phyloP scores from a whole-genome alignment of 2,113 vertebrate genomes.

The Thunnus maccoyii region DNA sequence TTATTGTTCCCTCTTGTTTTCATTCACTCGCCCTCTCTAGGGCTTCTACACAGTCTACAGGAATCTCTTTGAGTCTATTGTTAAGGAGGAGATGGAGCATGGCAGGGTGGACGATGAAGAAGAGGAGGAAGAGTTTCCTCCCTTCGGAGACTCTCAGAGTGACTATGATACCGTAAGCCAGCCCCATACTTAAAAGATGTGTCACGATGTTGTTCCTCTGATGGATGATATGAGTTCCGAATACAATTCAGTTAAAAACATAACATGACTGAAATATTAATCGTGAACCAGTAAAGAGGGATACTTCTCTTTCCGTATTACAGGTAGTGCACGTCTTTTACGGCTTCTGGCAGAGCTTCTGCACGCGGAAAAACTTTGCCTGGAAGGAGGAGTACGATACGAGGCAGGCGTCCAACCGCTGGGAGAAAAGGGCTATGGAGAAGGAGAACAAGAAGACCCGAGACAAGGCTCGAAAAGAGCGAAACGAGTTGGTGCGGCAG shows the following conservation, averaged over 20 bases:
- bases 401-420: constrained; percentile 94
- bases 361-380: constrained; percentile 93
- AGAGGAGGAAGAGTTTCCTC: constrained; percentile 87
- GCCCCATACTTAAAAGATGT: background rate
- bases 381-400: constrained; percentile 98
- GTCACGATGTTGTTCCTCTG: background rate
- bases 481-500: constrained; percentile 92
- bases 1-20: background rate
- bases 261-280: background rate
- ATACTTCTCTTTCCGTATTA: background rate
- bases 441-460: constrained; percentile 96
- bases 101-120: constrained; percentile 84
- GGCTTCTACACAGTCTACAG: constrained; percentile 94
- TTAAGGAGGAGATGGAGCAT: constrained; percentile 92
- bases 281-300: background rate
- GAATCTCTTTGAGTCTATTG: constrained; percentile 92
- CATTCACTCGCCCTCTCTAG: constrained; percentile 70
- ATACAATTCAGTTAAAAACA: background rate
- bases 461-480: constrained; percentile 93
- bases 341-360: constrained; percentile 98
- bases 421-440: constrained; percentile 99
- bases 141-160: constrained; percentile 92
- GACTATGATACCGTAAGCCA: constrained; percentile 93
- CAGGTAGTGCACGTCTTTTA: constrained; percentile 97
- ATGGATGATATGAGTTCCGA: background rate